Percentiles rank a stretch among this genome's conserved stretches.
phyloP scores from a whole-genome alignment of 2,113 vertebrate species.

The Cacatua alba region DNA sequence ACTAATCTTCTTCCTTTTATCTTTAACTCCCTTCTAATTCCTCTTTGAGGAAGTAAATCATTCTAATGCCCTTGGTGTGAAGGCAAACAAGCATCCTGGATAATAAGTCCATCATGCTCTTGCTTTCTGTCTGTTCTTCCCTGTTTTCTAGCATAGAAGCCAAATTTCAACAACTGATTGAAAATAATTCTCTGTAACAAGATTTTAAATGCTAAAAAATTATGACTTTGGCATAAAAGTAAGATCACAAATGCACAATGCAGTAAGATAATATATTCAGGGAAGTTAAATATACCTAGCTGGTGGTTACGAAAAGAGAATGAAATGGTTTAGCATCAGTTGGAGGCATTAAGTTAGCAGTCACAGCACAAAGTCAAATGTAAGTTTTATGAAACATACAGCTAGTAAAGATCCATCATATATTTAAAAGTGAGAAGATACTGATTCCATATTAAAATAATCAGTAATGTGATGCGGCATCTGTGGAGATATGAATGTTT shows the following conservation, averaged over 20 bases:
- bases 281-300: background rate
- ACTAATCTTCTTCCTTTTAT: constrained; percentile 50
- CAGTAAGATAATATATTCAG: background rate
- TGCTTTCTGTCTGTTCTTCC: constrained; percentile 21
- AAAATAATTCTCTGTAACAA: constrained; percentile 54
- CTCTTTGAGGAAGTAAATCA: constrained; percentile 58
- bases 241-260: background rate
- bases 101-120: constrained; percentile 11
- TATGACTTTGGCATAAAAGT: background rate
- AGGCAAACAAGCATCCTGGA: constrained; percentile 18
- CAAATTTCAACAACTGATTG: constrained; percentile 47
- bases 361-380: constrained; percentile 6
- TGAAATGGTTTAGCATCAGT: background rate
- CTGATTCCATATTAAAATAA: background rate
- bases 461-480: background rate
- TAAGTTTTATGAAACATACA: background rate
- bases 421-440: constrained; percentile 10
- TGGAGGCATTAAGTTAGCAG: constrained; percentile 3
- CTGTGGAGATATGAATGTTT: background rate
- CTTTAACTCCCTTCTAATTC: constrained; percentile 29
- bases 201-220: constrained; percentile 65
- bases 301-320: background rate
- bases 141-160: background rate
- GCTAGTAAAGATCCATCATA: background rate
- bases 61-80: constrained; percentile 19